Conservation (phyloP, 2,113 vertebrate species). For the Pungitius pungitius region DNA sequence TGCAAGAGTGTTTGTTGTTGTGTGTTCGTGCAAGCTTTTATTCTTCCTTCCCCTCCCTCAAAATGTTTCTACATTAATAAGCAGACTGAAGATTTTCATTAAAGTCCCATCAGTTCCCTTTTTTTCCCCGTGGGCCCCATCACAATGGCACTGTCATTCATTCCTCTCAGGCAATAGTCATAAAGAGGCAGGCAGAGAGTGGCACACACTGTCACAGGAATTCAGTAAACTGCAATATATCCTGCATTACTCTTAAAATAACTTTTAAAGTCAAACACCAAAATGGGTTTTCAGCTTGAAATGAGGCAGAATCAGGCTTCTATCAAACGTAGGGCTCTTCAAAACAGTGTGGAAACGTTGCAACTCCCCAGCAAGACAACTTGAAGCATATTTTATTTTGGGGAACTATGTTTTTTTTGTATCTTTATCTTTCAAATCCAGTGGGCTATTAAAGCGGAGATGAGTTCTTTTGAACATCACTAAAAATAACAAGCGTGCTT, state of each 20-base stretch:
- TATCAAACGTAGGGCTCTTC: conserved; percentile 42
- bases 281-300: background rate
- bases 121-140: conserved; percentile 36
- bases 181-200: conserved; percentile 24
- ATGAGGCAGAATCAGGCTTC: conserved; percentile 15
- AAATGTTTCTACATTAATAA: conserved; percentile 61
- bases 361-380: conserved; percentile 42
- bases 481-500: conserved; percentile 63
- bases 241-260: conserved; percentile 8
- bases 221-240: conserved; percentile 21
- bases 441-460: conserved; percentile 21
- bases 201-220: conserved; percentile 41
- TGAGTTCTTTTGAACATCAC: conserved; percentile 50
- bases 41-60: conserved; percentile 7
- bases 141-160: conserved; percentile 26
- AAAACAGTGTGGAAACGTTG: conserved; percentile 42
- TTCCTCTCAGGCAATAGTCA: conserved; percentile 56
- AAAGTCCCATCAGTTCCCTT: conserved; percentile 62
- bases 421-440: conserved; percentile 47
- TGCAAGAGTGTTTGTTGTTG: background rate
- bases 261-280: conserved; percentile 18
- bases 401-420: conserved; percentile 52
- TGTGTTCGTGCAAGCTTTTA: background rate
- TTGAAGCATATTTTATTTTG: conserved; percentile 58
- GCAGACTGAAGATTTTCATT: conserved; percentile 68